Evolutionary conservation across 2,113 vertebrate genomes (phyloP).

Genomic region (Scartelaos histophorus): DNA sequence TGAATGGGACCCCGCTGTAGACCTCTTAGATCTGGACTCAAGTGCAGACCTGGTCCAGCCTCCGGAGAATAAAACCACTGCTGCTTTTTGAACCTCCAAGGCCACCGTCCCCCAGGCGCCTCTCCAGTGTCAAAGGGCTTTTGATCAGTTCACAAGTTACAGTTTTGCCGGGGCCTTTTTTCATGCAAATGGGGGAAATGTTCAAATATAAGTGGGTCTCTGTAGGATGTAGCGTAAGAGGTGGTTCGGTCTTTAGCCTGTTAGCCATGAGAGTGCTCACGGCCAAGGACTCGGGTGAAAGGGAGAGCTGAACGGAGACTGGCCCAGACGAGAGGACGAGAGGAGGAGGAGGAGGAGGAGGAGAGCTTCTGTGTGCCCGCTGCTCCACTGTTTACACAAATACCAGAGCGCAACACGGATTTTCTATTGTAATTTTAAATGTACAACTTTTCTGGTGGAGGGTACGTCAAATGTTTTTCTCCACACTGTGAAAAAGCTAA

Average conservation of each 20-base stretch:
- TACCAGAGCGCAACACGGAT: neutral
- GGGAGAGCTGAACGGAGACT: neutral
- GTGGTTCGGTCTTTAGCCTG: neutral
- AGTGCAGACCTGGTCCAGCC: constrained; percentile 57
- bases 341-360: neutral
- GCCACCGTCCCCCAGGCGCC: constrained; percentile 75
- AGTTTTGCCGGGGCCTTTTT: constrained; percentile 76
- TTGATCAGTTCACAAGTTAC: constrained; percentile 86
- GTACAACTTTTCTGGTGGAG: neutral
- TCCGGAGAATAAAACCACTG: constrained; percentile 66
- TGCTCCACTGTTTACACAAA: neutral
- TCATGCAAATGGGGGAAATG: constrained; percentile 79
- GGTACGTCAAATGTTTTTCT: too few species aligned
- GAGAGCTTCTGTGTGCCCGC: neutral
- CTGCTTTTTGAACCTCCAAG: constrained; percentile 78
- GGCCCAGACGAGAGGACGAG: too few species aligned
- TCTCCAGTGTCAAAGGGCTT: constrained; percentile 81
- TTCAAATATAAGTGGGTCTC: constrained; percentile 74
- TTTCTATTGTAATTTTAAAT: neutral
- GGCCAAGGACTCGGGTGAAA: neutral
- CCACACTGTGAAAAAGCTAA: too few species aligned
- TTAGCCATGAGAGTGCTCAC: neutral
- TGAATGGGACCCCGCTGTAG: constrained; percentile 64
- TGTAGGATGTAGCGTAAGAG: constrained; percentile 48
- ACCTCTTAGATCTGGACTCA: constrained; percentile 68